Conservation (phyloP, 92 coral and sea anemone genomes). For the Pocillopora meandrina region DNA sequence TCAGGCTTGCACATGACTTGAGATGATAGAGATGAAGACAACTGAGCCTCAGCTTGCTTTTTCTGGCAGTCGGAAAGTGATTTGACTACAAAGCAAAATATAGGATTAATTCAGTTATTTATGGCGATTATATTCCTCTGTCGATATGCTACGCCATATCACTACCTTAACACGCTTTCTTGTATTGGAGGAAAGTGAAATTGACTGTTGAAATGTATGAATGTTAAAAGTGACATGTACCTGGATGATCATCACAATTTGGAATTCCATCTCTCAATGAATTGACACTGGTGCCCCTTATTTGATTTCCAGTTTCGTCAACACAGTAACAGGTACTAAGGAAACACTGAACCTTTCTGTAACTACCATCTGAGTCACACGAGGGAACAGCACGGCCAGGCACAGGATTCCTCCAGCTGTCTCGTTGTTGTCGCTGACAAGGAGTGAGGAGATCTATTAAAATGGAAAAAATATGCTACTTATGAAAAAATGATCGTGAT, state of each 20-base stretch:
- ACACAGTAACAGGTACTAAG: slow-evolving; percentile 86
- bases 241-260: slow-evolving; percentile 32
- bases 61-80: slow-evolving; percentile 57
- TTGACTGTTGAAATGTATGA: neutral
- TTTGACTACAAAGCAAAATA: slow-evolving; percentile 23
- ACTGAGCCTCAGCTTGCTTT: slow-evolving; percentile 47
- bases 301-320: slow-evolving; percentile 79
- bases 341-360: slow-evolving; percentile 79
- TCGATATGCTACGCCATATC: too few species aligned
- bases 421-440: slow-evolving; percentile 78
- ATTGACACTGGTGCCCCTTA: slow-evolving; percentile 72
- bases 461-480: neutral
- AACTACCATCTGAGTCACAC: slow-evolving; percentile 77
- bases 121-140: too few species aligned
- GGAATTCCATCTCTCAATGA: slow-evolving; percentile 36
- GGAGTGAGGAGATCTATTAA: slow-evolving; percentile 58
- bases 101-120: neutral
- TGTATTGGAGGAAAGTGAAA: neutral
- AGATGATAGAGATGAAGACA: slow-evolving; percentile 23
- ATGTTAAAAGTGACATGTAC: neutral
- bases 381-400: slow-evolving; percentile 75
- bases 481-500: neutral
- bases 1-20: slow-evolving; percentile 59
- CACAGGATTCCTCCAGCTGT: slow-evolving; percentile 40
- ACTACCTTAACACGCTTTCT: too few species aligned